Evolutionary conservation across 2,797 vertebrate genomes (phyloP), one percentile per base, ranked within the genome.

Genomic region (Gambusia yucatana): DNA sequence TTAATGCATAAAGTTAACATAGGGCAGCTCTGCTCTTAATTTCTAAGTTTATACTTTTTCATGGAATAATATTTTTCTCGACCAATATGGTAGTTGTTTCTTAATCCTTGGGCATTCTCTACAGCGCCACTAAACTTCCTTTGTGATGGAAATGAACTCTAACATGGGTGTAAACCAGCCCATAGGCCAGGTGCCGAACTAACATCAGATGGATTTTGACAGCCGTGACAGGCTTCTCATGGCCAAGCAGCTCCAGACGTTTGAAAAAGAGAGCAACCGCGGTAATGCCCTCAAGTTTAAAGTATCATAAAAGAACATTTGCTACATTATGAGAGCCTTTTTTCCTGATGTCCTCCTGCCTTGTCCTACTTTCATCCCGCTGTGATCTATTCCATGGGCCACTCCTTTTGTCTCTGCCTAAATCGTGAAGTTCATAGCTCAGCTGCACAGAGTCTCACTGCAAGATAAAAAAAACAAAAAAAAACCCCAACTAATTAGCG

Each of bases 401-500:
- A 77, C 74, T 70, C 82, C 78, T 77, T 77, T 75, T 46, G 57
- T 77, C 79, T 80, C 72, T 22, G 33, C 82, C 78, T 63, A 43
- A 81, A 78, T 80, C 77, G 76, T 82, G 70, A 75, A 69, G 67
- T 73, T 70, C 75, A 80, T 78, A 73, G 74, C 77, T 82, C 69
- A 67, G 79, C 84, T 57, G 63, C 82, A 78, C 73, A 50, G 63
- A 30, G 69, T 78, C 74, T 91, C 90, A n/a, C 91, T 77, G 87
- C 89, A 79, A 86, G 90, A 77, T 77, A 86, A 88, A 83, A 89
- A 84, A 91, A 83, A 89, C 0, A 36, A 82, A 5, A 88, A 76
- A 84, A 89, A 82, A 20, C n/a, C n/a, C n/a, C n/a, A 90, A 76
- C 82, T 91, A 91, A 93, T 92, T 91, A 89, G 81, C 73, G 57